These are phyloP conservation scores for Aplysina aerophoba DNA, from an alignment of 37 sponge, comb jelly and placozoan genomes.

Conservation along the genomic window DNA sequence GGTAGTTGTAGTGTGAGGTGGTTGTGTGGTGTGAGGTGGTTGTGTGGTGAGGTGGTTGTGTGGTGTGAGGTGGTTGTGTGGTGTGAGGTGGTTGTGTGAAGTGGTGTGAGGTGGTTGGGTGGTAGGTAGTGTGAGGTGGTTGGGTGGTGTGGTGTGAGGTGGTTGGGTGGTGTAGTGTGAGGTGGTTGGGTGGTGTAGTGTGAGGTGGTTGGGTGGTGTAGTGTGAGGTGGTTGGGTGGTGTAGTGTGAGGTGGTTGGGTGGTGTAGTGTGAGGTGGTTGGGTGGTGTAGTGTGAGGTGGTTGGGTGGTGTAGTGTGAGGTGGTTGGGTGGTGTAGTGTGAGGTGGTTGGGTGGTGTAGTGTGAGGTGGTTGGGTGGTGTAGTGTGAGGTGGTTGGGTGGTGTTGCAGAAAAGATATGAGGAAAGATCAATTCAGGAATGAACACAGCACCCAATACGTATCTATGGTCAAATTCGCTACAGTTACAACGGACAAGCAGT, in stretches of 20 bases:
- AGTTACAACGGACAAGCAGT: not conserved
- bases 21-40: no score
- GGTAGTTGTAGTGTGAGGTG: no score
- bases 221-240: not conserved
- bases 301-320: not conserved
- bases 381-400: not conserved
- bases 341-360: no score
- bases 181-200: not conserved
- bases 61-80: not conserved
- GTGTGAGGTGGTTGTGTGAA: not conserved
- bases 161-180: not conserved
- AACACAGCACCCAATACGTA: no score
- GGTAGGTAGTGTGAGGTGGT: not conserved
- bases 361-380: not conserved
- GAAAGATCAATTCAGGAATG: not conserved
- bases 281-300: not conserved
- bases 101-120: no score
- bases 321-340: no score
- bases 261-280: not conserved
- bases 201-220: not conserved
- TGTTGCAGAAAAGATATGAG: not conserved
- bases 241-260: not conserved
- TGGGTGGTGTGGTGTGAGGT: not conserved
- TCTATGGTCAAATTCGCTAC: not conserved
- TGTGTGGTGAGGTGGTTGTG: not conserved